Conservation (phyloP, 1,140 invertebrate species). For the Aphidius gifuensis region DNA sequence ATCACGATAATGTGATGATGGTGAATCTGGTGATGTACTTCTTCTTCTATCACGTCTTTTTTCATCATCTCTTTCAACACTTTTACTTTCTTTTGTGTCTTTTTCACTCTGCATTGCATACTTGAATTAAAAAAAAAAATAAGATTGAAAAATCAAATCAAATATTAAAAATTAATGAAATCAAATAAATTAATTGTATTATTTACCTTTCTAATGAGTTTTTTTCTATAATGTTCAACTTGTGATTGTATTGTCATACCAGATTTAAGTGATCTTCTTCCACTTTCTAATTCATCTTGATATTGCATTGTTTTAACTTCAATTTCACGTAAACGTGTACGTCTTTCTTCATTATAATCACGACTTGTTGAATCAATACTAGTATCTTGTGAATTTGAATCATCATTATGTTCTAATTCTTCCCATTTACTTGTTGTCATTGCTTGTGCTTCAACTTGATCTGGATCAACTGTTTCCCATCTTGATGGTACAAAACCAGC, state of each 20-base stretch:
- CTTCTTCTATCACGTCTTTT: slow-evolving; percentile 48
- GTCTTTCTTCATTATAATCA: slow-evolving; percentile 69
- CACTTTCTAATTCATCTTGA: slow-evolving; percentile 92
- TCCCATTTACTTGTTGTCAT: slow-evolving; percentile 91
- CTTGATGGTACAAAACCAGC: slow-evolving; percentile 83
- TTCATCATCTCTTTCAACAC: slow-evolving; percentile 49
- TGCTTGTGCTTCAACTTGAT: slow-evolving; percentile 79
- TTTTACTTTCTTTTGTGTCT: slow-evolving; percentile 49
- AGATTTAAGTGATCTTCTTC: slow-evolving; percentile 71
- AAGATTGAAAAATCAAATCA: no score
- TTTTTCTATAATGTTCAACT: slow-evolving; percentile 87
- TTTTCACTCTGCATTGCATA: slow-evolving; percentile 42
- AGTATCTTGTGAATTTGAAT: slow-evolving; percentile 52
- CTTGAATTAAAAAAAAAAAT: not conserved
- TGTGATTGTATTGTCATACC: slow-evolving; percentile 79
- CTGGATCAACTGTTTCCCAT: slow-evolving; percentile 93
- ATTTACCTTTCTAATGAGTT: slow-evolving; percentile 78
- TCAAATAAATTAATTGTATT: not conserved
- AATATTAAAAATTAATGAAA: not conserved
- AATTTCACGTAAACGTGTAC: slow-evolving; percentile 84
- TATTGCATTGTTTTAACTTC: slow-evolving; percentile 93
- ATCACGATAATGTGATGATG: slow-evolving; percentile 44
- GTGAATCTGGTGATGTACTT: slow-evolving; percentile 48
- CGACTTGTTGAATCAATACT: slow-evolving; percentile 54
- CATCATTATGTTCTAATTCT: slow-evolving; percentile 61